Evolutionary conservation across 2,113 vertebrate genomes (phyloP).

Genomic region (Microtus richardsoni): DNA sequence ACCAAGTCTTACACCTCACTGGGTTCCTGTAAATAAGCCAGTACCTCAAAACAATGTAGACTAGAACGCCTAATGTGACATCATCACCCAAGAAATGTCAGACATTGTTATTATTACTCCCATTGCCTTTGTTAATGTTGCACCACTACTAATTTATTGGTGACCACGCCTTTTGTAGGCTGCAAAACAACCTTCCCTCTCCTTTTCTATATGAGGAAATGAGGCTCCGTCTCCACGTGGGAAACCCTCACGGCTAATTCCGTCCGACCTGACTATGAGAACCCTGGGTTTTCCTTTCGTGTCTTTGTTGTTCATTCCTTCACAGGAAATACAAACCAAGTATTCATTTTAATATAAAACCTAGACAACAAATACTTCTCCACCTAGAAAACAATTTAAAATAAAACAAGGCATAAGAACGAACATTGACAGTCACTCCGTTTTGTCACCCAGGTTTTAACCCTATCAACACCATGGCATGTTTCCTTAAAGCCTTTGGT

Average conservation of each 20-base stretch:
- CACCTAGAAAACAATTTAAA: conserved; percentile 15
- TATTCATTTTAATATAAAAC: conserved; percentile 23
- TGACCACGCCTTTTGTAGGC: neutral
- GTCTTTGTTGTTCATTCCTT: neutral
- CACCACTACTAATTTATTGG: neutral
- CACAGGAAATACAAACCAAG: neutral
- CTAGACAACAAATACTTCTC: neutral
- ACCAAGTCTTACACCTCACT: conserved; percentile 6
- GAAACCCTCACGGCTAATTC: neutral
- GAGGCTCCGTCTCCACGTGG: neutral
- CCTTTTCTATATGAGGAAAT: neutral
- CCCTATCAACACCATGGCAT: neutral
- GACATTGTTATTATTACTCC: neutral
- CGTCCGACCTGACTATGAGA: neutral
- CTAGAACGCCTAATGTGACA: neutral
- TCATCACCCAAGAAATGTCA: neutral
- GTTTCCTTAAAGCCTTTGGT: neutral
- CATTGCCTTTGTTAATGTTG: neutral
- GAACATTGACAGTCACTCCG: neutral
- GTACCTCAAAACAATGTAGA: neutral
- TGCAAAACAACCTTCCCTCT: neutral
- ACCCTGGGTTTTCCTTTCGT: neutral
- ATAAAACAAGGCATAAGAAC: neutral
- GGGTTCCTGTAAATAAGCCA: neutral
- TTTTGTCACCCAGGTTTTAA: neutral